Conservation (phyloP, 2,113 vertebrate species). For the Sterna hirundo region DNA sequence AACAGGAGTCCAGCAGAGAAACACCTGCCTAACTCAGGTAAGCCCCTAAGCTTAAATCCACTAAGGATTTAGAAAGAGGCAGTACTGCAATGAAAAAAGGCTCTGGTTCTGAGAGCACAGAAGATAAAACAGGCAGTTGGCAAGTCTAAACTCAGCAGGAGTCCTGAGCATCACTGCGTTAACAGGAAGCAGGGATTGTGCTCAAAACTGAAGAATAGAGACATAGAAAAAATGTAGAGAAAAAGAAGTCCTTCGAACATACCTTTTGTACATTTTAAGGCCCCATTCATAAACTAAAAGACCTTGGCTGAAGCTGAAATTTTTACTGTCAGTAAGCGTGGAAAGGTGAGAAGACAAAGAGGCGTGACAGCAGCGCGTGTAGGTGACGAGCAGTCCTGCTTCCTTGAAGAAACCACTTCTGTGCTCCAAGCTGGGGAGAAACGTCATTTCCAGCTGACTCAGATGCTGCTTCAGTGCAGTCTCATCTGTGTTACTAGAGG, state of each 20-base stretch:
- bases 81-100: neutral
- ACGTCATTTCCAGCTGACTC: neutral
- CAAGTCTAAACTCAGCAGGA: neutral
- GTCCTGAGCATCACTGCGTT: neutral
- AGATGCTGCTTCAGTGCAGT: slow-evolving; percentile 35
- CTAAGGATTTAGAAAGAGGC: neutral
- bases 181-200: neutral
- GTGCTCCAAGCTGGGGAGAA: neutral
- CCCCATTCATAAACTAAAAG: slow-evolving; percentile 58
- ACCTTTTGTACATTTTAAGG: slow-evolving; percentile 42
- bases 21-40: neutral
- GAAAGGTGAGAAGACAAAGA: slow-evolving; percentile 26
- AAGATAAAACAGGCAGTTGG: neutral
- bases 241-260: neutral
- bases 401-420: slow-evolving; percentile 19
- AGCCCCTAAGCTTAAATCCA: neutral
- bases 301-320: slow-evolving; percentile 28
- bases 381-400: neutral
- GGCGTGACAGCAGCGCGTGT: neutral
- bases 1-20: neutral
- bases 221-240: neutral
- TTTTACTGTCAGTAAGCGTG: neutral
- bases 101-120: neutral
- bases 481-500: neutral
- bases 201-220: neutral